Evolutionary conservation across 2,797 vertebrate genomes (phyloP), one percentile per base, ranked within the genome.

Genomic region (Chelmon rostratus): DNA sequence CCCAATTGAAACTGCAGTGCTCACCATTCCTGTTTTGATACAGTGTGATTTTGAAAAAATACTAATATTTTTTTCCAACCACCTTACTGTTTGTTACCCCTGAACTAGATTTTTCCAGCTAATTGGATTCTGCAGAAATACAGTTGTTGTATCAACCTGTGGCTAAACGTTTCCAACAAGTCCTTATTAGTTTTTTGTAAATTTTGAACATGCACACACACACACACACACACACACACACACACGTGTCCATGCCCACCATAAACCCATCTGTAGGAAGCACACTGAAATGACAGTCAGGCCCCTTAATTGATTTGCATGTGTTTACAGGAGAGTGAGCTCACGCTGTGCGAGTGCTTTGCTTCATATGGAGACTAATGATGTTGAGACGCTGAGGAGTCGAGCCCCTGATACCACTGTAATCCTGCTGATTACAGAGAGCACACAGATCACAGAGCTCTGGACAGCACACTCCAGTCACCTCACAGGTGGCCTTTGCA

Each of bases 291-390:
- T 85, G 83, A 84, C 78, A 83, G 56, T 63, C 72, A 79, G 58
- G 81, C 61, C 63, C 49, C 81, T 73, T 86, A 81, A 87, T 90
- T 89, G 68, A 89, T 88, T 91, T 91, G 82, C 74, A 82, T 84
- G 85, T 92, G 83, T 92, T 92, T 87, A 88, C 77, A 83, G 47
- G 68, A 89, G 83, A 76, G 81, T 62, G 85, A 88, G 86, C 66
- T 85, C 81, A 63, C 81, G 78, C 88, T 91, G 91, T 70, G 88
- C 53, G 86, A 88, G 89, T 89, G 82, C 76, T 85, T 84, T 81
- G 90, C 82, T 89, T 91, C 89, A 85, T 85, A 81, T 33, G 66
- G 86, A 88, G 83, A 83, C 85, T 90, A 89, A 94, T 88, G 88
- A 89, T 87, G 81, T 83, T 58, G 77, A 78, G 66, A 59, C 54